phyloP scores from a whole-genome alignment of 2,888 invertebrate species.

The Drosophila recens region DNA sequence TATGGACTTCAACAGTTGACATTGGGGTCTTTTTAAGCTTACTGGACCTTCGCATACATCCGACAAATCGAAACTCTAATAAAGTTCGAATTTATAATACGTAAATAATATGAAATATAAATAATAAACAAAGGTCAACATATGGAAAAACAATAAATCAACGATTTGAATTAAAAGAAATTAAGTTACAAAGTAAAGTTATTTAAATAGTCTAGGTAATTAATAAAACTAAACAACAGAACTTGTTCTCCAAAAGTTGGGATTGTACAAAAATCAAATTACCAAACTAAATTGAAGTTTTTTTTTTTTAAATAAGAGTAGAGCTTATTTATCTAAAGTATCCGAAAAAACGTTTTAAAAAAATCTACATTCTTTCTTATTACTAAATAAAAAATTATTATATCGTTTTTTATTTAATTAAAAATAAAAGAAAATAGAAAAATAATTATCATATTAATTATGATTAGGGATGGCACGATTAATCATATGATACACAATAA shows the following conservation, averaged over 20 bases:
- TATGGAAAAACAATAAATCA: not conserved
- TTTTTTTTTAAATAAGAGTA: not conserved
- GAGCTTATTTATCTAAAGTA: not conserved
- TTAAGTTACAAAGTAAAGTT: slow-evolving; percentile 9
- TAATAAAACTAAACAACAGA: slow-evolving; percentile 7
- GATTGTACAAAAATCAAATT: not conserved
- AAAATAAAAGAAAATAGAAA: not conserved
- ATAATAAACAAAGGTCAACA: slow-evolving; percentile 19
- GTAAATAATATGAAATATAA: slow-evolving; percentile 7
- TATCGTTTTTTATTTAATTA: too few relatives aligned
- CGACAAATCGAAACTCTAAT: slow-evolving; percentile 11
- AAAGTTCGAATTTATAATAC: slow-evolving; percentile 14
- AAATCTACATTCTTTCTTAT: too few relatives aligned
- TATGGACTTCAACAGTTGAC: slow-evolving; percentile 22
- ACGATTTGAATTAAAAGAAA: slow-evolving; percentile 1
- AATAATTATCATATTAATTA: not conserved
- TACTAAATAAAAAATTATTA: too few relatives aligned
- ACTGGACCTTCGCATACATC: slow-evolving; percentile 12
- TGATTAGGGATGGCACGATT: too few relatives aligned
- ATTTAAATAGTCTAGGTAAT: not conserved
- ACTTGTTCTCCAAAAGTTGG: not conserved
- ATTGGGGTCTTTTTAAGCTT: slow-evolving; percentile 24
- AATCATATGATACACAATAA: too few relatives aligned
- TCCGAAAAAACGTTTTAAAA: too few relatives aligned
- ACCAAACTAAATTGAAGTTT: not conserved